phyloP scores from a whole-genome alignment of 2,113 vertebrate species.

The Genyomyrus donnyi region DNA sequence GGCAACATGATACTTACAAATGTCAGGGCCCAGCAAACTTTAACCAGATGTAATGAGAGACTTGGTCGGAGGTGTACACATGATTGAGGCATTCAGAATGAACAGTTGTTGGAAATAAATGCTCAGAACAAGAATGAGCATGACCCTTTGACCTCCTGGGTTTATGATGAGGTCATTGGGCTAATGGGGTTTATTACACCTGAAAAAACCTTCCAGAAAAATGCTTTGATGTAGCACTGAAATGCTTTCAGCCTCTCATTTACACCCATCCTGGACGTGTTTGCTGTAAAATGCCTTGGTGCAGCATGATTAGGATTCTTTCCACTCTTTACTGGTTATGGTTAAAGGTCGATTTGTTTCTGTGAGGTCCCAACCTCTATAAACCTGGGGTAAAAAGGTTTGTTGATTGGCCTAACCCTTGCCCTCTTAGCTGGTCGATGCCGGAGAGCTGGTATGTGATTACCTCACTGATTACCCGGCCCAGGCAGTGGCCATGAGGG shows the following conservation, averaged over 20 bases:
- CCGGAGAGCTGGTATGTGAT: slow-evolving; percentile 52
- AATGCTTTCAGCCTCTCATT: neutral
- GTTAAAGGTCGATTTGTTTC: slow-evolving; percentile 52
- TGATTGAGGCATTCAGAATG: neutral
- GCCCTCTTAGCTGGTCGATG: slow-evolving; percentile 57
- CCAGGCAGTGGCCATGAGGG: slow-evolving; percentile 27
- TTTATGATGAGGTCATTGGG: neutral
- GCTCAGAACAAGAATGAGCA: neutral
- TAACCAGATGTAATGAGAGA: neutral
- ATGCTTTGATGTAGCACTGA: neutral
- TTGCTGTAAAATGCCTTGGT: neutral
- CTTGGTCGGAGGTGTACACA: neutral
- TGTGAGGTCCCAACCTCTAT: slow-evolving; percentile 49
- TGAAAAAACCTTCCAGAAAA: neutral
- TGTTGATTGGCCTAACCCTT: slow-evolving; percentile 51
- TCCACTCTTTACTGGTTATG: slow-evolving; percentile 4
- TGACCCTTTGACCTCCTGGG: neutral
- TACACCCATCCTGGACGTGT: neutral
- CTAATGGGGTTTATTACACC: neutral
- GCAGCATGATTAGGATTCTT: slow-evolving; percentile 6
- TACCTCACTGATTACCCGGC: slow-evolving; percentile 49
- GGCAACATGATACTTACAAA: neutral
- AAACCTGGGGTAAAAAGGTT: slow-evolving; percentile 63
- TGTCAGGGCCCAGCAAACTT: neutral
- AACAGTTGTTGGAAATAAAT: neutral